Conservation (phyloP, 2,797 vertebrate genomes). For the Spizella passerina region DNA sequence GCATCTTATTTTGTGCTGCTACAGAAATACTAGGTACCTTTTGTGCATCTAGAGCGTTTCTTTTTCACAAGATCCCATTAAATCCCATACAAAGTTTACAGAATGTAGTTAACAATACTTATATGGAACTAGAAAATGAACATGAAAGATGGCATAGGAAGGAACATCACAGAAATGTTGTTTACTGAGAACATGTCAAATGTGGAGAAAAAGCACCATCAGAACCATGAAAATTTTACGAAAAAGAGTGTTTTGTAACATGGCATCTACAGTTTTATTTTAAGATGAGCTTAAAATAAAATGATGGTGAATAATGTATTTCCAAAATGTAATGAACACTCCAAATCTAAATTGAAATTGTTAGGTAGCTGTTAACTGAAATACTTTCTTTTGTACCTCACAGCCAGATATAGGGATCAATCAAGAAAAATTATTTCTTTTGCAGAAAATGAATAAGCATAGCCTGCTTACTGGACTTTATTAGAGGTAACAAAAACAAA, state of each 20-base stretch:
- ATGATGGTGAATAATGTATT: background rate
- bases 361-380: background rate
- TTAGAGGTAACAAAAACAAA: background rate
- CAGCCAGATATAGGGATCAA: background rate
- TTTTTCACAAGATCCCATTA: background rate
- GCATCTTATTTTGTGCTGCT: background rate
- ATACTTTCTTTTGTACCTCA: background rate
- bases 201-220: background rate
- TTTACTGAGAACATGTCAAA: background rate
- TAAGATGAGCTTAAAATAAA: background rate
- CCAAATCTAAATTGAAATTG: background rate
- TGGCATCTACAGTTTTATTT: background rate
- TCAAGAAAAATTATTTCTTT: background rate
- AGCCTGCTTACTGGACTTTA: background rate
- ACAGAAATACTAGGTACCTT: background rate
- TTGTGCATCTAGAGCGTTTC: background rate
- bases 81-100: background rate
- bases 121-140: fast-evolving
- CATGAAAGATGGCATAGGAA: background rate
- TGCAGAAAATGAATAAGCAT: background rate
- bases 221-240: background rate
- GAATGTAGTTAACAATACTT: background rate
- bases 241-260: background rate
- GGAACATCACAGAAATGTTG: background rate
- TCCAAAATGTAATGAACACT: background rate